These are phyloP conservation scores for Jordanella pulchra DNA, from an alignment of 2,797 vertebrate species.

Conservation along the genomic window DNA sequence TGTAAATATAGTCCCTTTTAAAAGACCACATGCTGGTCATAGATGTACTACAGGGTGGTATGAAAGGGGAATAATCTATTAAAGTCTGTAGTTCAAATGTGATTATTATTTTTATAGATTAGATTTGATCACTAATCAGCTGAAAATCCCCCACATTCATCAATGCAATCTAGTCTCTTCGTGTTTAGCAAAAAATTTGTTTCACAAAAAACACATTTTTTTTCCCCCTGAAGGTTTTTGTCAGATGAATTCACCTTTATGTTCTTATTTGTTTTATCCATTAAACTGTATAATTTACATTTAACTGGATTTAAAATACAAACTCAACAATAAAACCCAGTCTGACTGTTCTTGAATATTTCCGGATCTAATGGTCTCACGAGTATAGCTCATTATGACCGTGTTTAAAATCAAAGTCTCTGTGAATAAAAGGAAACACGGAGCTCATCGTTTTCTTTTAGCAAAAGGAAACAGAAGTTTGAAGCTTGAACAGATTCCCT, in stretches of 20 bases:
- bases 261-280: not conserved
- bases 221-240: no score
- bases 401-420: not conserved
- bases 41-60: no score
- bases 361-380: not conserved
- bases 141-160: not conserved
- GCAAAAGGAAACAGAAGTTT: constrained; percentile 6
- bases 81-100: not conserved
- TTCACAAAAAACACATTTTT: no score
- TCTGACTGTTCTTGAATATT: not conserved
- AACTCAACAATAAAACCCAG: no score
- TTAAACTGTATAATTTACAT: not conserved
- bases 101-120: not conserved
- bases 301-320: not conserved
- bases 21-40: no score
- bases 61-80: not conserved
- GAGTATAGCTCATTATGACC: not conserved
- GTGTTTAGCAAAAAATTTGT: no score
- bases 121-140: not conserved
- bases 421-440: constrained; percentile 17
- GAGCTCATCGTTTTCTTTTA: not conserved
- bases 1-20: no score
- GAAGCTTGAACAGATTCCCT: no score
- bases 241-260: not conserved
- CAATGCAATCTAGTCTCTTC: not conserved